A percentile compares a stretch with the other conserved stretches of the same genome.
phyloP scores from a whole-genome alignment of 2,888 invertebrate genomes.

The Notodonta ziczac region DNA sequence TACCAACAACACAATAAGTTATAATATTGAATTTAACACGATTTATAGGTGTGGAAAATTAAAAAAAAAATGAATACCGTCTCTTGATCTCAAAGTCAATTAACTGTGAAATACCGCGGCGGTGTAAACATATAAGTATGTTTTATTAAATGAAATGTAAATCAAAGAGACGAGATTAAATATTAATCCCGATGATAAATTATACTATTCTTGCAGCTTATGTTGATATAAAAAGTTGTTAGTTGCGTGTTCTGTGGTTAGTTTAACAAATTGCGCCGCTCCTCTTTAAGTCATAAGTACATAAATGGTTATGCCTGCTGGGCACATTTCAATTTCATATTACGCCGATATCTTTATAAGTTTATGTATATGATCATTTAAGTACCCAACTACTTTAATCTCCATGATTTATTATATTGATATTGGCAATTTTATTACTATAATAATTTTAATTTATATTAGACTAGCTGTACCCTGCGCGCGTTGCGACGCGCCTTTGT shows the following conservation, averaged over 20 bases:
- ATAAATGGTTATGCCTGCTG: constrained; percentile 12
- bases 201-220: constrained; percentile 34
- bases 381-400: constrained; percentile 10
- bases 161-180: constrained; percentile 12
- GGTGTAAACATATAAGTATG: constrained; percentile 15
- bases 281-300: constrained; percentile 3
- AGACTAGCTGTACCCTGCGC: too few relatives aligned
- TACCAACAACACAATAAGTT: constrained; percentile 9
- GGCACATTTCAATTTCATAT: constrained; percentile 25
- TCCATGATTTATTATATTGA: constrained; percentile 17
- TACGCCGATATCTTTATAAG: constrained; percentile 15
- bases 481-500: too few relatives aligned
- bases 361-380: constrained; percentile 9
- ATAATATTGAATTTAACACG: constrained; percentile 9
- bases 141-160: constrained; percentile 25
- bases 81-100: constrained; percentile 20
- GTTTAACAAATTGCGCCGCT: constrained; percentile 26
- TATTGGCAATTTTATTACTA: constrained; percentile 17
- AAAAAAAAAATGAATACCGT: constrained; percentile 16
- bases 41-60: constrained; percentile 14
- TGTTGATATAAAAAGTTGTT: constrained; percentile 27
- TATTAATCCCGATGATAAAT: constrained; percentile 20
- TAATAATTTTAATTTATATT: constrained; percentile 14
- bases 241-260: constrained; percentile 9
- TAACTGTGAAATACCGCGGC: constrained; percentile 21